Conservation (phyloP, 2,888 invertebrate genomes). For the Phortica magna region DNA sequence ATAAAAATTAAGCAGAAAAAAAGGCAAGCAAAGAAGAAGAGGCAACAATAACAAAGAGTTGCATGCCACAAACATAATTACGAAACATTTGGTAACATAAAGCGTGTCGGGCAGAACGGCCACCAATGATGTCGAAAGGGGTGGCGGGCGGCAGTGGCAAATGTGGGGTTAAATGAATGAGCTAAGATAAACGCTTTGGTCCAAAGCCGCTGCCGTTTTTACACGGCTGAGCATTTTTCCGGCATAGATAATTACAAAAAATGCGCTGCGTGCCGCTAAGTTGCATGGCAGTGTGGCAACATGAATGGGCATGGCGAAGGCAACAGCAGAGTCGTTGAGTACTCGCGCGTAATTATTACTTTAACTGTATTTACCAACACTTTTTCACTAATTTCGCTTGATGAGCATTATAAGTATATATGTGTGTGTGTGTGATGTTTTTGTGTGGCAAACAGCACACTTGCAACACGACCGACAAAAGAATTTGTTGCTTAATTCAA, state of each 20-base stretch:
- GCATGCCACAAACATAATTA: conserved; percentile 24
- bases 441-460: conserved; percentile 10
- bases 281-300: neutral
- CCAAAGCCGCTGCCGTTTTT: neutral
- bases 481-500: conserved; percentile 65
- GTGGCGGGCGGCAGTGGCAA: neutral
- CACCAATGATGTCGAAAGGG: neutral
- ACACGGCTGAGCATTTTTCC: neutral
- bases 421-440: conserved; percentile 35
- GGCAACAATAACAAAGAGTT: conserved; percentile 17
- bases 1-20: neutral
- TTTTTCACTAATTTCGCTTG: neutral
- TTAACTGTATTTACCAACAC: neutral
- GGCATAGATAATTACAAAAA: conserved; percentile 66
- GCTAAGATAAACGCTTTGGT: neutral
- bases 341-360: conserved; percentile 58
- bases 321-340: conserved; percentile 49
- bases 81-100: conserved; percentile 2
- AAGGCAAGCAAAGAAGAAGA: neutral
- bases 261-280: conserved; percentile 61
- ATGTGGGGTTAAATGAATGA: neutral
- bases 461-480: conserved; percentile 28
- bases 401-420: conserved; percentile 36
- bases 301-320: neutral
- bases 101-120: neutral